phyloP scores from a whole-genome alignment of 2,888 invertebrate genomes.

The Oligia fasciuncula region DNA sequence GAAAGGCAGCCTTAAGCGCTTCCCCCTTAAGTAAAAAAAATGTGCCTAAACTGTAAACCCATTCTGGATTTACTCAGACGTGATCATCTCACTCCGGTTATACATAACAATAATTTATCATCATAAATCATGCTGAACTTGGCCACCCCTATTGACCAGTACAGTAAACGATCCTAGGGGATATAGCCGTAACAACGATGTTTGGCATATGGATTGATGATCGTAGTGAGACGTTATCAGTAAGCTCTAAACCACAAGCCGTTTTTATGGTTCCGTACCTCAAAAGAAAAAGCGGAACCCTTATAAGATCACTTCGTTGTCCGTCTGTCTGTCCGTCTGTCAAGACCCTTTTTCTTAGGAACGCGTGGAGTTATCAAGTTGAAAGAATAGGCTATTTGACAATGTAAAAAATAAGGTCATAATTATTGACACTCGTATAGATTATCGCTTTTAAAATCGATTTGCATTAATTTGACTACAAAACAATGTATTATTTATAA shows the following conservation, averaged over 20 bases:
- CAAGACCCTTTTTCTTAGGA: too few relatives aligned
- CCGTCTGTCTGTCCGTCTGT: too few relatives aligned
- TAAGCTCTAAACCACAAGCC: not conserved
- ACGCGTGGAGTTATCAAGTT: too few relatives aligned
- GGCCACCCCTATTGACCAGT: slow-evolving; percentile 16
- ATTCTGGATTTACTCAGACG: not conserved
- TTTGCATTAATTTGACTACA: too few relatives aligned
- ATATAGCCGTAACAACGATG: slow-evolving; percentile 7
- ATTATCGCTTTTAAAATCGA: too few relatives aligned
- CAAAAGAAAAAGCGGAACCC: too few relatives aligned
- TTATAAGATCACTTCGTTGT: too few relatives aligned
- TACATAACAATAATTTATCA: slow-evolving; percentile 31
- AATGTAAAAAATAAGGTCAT: too few relatives aligned
- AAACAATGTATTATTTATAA: too few relatives aligned
- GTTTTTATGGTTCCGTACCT: too few relatives aligned
- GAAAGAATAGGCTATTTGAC: too few relatives aligned
- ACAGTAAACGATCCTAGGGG: slow-evolving; percentile 29
- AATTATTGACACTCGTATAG: too few relatives aligned
- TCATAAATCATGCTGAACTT: slow-evolving; percentile 23
- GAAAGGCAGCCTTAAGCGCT: not conserved
- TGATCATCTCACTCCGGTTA: not conserved
- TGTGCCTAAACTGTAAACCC: fast-evolving
- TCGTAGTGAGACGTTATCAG: not conserved
- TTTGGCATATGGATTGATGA: slow-evolving; percentile 20
- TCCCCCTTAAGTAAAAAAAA: not conserved